Percentiles rank a stretch among this genome's conserved stretches.
phyloP scores from a whole-genome alignment of 1,140 invertebrate genomes.

The Pteromalus puparum region DNA sequence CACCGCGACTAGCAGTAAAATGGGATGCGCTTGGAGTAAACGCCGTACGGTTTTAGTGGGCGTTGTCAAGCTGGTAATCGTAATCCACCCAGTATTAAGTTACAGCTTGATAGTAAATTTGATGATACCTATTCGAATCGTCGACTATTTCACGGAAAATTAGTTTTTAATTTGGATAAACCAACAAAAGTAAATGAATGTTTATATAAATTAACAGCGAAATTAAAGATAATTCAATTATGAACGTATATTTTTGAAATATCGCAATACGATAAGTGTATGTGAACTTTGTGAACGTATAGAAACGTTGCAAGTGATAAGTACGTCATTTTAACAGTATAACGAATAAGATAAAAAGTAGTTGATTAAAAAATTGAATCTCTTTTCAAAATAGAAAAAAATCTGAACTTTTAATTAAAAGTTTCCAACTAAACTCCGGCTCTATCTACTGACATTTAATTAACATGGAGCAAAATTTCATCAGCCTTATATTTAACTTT shows the following conservation, averaged over 20 bases:
- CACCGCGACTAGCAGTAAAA: not conserved
- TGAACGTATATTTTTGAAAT: too few relatives aligned
- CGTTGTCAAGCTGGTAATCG: constrained; percentile 52
- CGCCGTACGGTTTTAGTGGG: constrained; percentile 47
- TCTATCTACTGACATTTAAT: not conserved
- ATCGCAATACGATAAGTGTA: too few relatives aligned
- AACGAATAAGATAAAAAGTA: too few relatives aligned
- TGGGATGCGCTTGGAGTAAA: not conserved
- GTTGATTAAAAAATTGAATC: not conserved
- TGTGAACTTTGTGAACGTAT: too few relatives aligned
- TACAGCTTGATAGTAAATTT: constrained; percentile 44
- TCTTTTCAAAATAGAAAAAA: not conserved
- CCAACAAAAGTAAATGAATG: too few relatives aligned
- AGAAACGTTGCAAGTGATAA: too few relatives aligned
- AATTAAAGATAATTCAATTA: too few relatives aligned
- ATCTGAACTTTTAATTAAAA: not conserved
- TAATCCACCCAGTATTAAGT: constrained; percentile 59
- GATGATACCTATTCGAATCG: not conserved
- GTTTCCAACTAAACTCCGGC: not conserved
- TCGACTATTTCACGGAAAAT: not conserved
- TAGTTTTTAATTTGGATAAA: too few relatives aligned
- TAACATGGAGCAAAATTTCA: not conserved
- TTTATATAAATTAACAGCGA: too few relatives aligned
- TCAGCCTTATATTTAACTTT: not conserved
- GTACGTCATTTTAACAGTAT: too few relatives aligned